These are phyloP conservation scores for Cettia cetti DNA, from an alignment of 2,113 vertebrate genomes.

Conservation along the genomic window DNA sequence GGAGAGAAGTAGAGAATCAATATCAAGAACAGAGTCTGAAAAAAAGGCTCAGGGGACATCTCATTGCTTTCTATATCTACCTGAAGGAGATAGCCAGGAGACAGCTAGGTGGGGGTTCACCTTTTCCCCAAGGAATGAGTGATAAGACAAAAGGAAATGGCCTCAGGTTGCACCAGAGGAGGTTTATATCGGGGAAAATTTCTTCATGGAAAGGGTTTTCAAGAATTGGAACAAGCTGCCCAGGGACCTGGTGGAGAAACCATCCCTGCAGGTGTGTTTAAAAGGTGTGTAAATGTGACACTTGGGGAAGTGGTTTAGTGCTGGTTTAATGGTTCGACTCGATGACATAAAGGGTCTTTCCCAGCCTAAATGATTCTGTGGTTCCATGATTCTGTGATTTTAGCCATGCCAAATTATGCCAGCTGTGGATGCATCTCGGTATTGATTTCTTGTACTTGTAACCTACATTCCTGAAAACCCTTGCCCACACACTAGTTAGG, in stretches of 20 bases:
- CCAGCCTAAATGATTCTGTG: neutral
- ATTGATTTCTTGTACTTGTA: neutral
- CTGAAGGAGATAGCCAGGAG: neutral
- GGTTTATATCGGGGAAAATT: neutral
- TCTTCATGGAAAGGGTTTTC: neutral
- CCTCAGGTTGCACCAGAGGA: neutral
- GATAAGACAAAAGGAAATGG: neutral
- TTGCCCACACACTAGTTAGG: neutral
- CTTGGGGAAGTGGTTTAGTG: neutral
- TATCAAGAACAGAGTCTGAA: neutral
- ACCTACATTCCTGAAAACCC: neutral
- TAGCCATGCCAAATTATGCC: neutral
- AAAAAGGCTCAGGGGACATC: neutral
- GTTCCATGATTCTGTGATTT: neutral
- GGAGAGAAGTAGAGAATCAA: neutral
- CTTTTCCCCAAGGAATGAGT: neutral
- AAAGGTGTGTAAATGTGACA: neutral
- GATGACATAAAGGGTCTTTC: neutral
- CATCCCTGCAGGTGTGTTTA: neutral
- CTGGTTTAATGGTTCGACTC: neutral
- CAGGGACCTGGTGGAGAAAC: neutral
- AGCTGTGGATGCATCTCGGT: neutral
- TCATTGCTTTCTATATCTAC: neutral
- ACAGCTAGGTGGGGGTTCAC: accelerated
- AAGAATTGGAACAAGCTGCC: neutral